A percentile compares a stretch with the other conserved stretches of the same genome.
Evolutionary conservation across 2,797 vertebrate genomes (phyloP).

Genomic region (Periophthalmus magnuspinnatus): DNA sequence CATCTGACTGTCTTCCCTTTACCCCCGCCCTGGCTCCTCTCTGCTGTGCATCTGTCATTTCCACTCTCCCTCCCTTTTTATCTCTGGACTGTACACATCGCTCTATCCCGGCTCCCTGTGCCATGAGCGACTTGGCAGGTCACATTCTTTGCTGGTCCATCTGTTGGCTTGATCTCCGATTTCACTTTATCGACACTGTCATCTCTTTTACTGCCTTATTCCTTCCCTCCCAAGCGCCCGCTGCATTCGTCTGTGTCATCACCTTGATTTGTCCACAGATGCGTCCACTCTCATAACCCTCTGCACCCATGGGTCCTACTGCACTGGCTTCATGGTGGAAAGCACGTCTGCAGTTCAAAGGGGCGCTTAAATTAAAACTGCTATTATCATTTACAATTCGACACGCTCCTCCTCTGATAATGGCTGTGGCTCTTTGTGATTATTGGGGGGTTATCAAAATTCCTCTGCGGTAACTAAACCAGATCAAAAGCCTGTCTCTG

Average conservation of each 20-base stretch:
- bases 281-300: constrained; percentile 47
- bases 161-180: constrained; percentile 66
- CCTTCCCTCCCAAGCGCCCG: constrained; percentile 20
- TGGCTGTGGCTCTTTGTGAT: constrained; percentile 49
- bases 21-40: constrained; percentile 31
- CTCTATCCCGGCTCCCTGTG: constrained; percentile 47
- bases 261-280: constrained; percentile 49
- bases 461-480: constrained; percentile 43
- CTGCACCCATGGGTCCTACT: constrained; percentile 31
- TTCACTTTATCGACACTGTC: constrained; percentile 68
- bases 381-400: constrained; percentile 54
- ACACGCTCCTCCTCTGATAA: constrained; percentile 54
- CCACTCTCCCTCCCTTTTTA: constrained; percentile 62
- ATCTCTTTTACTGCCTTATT: constrained; percentile 61
- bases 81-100: constrained; percentile 61
- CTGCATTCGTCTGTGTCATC: constrained; percentile 55
- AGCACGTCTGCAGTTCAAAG: constrained; percentile 59
- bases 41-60: constrained; percentile 64
- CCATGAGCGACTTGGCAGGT: constrained; percentile 66
- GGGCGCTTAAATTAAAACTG: constrained; percentile 50
- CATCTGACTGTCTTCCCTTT: constrained; percentile 43
- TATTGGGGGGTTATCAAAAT: constrained; percentile 58
- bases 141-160: constrained; percentile 65
- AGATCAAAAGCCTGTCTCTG: constrained; percentile 28
- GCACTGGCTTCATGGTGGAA: constrained; percentile 48